These are phyloP conservation scores for Notarius lentiginosus DNA, from an alignment of 2,113 vertebrate species.

Conservation along the genomic window DNA sequence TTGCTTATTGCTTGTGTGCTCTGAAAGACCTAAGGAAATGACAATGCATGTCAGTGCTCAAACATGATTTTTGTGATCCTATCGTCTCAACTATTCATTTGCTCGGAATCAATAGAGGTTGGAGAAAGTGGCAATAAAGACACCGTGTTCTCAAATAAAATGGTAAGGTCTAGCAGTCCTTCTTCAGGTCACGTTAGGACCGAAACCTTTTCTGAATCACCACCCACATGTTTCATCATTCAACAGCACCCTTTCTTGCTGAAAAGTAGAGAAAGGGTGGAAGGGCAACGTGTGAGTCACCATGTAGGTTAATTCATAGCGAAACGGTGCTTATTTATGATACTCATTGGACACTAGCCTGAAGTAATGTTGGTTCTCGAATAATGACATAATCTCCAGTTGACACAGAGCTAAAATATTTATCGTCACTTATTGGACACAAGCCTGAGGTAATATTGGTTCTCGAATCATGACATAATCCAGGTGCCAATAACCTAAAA, in stretches of 20 bases:
- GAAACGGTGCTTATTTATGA: conserved; percentile 24
- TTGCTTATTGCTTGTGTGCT: conserved; percentile 1
- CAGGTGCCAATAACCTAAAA: neutral
- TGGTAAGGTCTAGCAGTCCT: neutral
- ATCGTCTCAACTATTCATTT: conserved; percentile 12
- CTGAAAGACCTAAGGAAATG: conserved; percentile 17
- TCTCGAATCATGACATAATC: conserved; percentile 23
- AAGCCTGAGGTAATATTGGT: neutral
- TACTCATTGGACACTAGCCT: neutral
- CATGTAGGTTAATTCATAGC: conserved; percentile 16
- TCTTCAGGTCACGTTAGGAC: neutral
- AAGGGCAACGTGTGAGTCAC: conserved; percentile 21
- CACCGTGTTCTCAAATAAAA: conserved; percentile 13
- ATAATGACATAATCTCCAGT: conserved; percentile 26
- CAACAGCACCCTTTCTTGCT: neutral
- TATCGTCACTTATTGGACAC: neutral
- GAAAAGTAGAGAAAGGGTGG: neutral
- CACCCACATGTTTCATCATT: conserved; percentile 26
- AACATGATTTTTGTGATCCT: conserved; percentile 9
- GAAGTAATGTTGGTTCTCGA: neutral
- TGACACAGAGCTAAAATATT: neutral
- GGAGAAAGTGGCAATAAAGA: conserved; percentile 12
- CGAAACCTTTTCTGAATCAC: neutral
- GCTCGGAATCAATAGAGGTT: conserved; percentile 4
- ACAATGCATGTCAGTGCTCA: conserved; percentile 6